Base-by-base conservation (phyloP, 2,113 vertebrate genomes). In the Aviceda subcristata region DNA sequence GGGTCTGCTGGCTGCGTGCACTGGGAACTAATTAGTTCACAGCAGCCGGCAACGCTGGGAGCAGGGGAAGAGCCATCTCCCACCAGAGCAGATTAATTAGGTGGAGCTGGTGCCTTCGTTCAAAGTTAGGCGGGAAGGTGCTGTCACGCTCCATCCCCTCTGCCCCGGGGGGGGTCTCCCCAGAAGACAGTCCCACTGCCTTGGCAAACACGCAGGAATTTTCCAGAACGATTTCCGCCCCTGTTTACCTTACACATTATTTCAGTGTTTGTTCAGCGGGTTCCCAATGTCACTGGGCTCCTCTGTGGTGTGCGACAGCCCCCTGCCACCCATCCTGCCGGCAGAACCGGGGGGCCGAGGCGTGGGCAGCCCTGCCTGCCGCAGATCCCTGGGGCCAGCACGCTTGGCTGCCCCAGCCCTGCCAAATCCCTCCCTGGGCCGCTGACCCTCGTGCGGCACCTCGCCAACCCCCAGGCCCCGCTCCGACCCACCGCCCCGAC, bases 191-290 rank as follows among this genome's bases (percentile, higher is more conserved):
- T 77, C 86, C 94, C 93, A 91, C 57, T 29, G 14, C 77, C 73
- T 89, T 68, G 86, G 88, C 77, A 88, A 94, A 93, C 46, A 51
- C 6, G 7, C 79, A 95, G 92, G 95, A 97, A 97, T 97, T 95
- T 97, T 97, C 97, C 91, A 94, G 97, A 97, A 96, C 6, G 17
- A 55, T 85, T 96, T 94, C 95, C 53, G 15, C 83, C 96, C 72
- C 94, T 95, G 96, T 97, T 97, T 96, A 97, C 96, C 95, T 94
- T 94, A 74, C 88, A 89, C 88, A 18, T 68, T 80, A 92, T 94
- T 94, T 84, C 88, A 53, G 79, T 71, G 91, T 97, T 97, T 96
- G 92, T 59, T 97, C 92, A 88, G 76, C 1, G 50, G 38, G 88
- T 75, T 96, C 84, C 94, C 48, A 15, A 32, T 84, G 68, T 69